A percentile compares a stretch with the other conserved stretches of the same genome.
phyloP scores from a whole-genome alignment of 2,113 vertebrate genomes.

The Gulo gulo region DNA sequence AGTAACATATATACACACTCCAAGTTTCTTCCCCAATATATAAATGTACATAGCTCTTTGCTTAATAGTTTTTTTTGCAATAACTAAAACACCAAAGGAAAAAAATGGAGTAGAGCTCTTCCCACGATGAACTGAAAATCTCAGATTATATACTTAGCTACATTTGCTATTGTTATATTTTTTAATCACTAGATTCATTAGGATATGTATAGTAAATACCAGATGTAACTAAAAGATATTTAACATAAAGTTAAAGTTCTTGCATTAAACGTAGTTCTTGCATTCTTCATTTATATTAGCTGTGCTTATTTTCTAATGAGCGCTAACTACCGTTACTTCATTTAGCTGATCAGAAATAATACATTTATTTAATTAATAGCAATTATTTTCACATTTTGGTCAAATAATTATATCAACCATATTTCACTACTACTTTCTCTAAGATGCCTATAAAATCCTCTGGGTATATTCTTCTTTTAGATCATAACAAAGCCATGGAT shows the following conservation, averaged over 20 bases:
- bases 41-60: not conserved
- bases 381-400: not conserved
- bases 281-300: not conserved
- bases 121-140: not conserved
- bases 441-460: not conserved
- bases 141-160: not conserved
- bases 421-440: not conserved
- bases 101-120: not conserved
- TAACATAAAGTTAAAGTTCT: not conserved
- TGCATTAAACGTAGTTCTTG: not conserved
- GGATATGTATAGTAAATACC: not conserved
- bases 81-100: not conserved
- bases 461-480: not conserved
- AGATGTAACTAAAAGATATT: not conserved
- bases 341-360: not conserved
- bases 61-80: not conserved
- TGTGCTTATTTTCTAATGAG: not conserved
- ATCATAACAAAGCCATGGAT: not conserved
- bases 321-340: not conserved
- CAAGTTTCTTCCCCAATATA: not conserved
- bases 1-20: not conserved
- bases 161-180: not conserved
- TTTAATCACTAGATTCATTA: not conserved
- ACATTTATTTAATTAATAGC: not conserved
- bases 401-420: not conserved